Conservation (phyloP, 1,140 invertebrate species). For the Ips nitidus region DNA sequence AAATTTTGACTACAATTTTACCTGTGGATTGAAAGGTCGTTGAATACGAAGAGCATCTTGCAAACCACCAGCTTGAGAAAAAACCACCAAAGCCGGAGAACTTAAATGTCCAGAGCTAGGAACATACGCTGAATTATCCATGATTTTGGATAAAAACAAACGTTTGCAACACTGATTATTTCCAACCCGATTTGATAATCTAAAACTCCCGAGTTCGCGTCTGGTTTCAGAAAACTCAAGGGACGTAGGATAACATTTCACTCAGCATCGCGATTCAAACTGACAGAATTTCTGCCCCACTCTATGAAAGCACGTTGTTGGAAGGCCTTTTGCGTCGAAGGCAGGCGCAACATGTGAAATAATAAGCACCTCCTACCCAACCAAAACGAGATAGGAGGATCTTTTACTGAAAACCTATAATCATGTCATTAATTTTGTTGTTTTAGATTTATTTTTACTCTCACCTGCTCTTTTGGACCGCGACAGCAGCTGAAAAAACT, state of each 20-base stretch:
- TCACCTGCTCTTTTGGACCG: constrained; percentile 31
- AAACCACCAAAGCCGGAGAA: constrained; percentile 78
- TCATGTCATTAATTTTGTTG: constrained; percentile 40
- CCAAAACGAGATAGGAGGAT: constrained; percentile 38
- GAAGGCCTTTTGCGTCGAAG: constrained; percentile 4
- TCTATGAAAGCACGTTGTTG: constrained; percentile 32
- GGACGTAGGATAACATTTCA: constrained; percentile 31
- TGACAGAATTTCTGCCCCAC: constrained; percentile 33
- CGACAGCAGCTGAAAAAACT: constrained; percentile 20
- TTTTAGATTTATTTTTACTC: constrained; percentile 39
- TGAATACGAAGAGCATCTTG: constrained; percentile 74
- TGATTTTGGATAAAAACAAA: constrained; percentile 25
- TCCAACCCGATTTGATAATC: neutral
- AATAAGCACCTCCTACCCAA: constrained; percentile 36
- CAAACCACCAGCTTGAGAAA: constrained; percentile 73
- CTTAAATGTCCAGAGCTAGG: constrained; percentile 63
- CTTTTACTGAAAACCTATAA: constrained; percentile 39
- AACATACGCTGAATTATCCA: constrained; percentile 53
- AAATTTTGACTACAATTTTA: constrained; percentile 38
- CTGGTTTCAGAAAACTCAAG: constrained; percentile 16
- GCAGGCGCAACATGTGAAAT: constrained; percentile 32
- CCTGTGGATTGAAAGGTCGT: constrained; percentile 71
- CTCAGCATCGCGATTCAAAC: constrained; percentile 30
- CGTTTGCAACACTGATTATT: neutral
- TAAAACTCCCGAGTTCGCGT: constrained; percentile 8